Percentiles rank a stretch among this genome's conserved stretches.
Conservation (phyloP, 2,888 invertebrate species). For the Perizoma affinitatum region DNA sequence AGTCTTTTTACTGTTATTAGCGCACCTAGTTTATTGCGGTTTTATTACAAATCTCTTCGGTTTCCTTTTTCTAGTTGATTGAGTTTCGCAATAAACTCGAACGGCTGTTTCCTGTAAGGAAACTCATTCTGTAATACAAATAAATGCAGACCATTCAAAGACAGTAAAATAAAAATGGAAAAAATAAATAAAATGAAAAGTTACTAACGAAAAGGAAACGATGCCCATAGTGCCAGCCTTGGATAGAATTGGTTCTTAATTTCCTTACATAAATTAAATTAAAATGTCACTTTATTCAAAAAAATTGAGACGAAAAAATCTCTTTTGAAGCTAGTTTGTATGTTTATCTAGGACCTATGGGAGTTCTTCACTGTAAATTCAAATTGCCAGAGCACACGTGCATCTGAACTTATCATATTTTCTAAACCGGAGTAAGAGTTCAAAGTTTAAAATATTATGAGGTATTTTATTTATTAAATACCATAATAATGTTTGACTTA, state of each 20-base stretch:
- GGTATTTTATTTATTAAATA: too few species aligned
- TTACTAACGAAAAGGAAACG: slow-evolving; percentile 28
- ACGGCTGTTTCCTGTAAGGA: slow-evolving; percentile 65
- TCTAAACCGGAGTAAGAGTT: neutral
- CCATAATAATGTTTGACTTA: too few species aligned
- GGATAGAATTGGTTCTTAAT: neutral
- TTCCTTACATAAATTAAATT: too few species aligned
- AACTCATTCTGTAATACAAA: slow-evolving; percentile 44
- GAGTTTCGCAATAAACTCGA: slow-evolving; percentile 50
- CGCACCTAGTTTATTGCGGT: slow-evolving; percentile 65
- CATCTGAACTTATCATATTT: slow-evolving; percentile 16
- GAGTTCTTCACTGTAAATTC: slow-evolving; percentile 18
- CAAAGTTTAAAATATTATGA: slow-evolving; percentile 1
- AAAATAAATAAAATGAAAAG: slow-evolving; percentile 28
- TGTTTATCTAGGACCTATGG: slow-evolving; percentile 17
- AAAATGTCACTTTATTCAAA: too few species aligned
- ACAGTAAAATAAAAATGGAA: slow-evolving; percentile 14
- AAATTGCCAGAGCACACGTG: slow-evolving; percentile 16
- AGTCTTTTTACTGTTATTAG: slow-evolving; percentile 59
- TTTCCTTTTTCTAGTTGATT: slow-evolving; percentile 61
- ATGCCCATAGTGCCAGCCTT: slow-evolving; percentile 18
- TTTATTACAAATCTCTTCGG: slow-evolving; percentile 60
- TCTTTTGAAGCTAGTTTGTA: too few species aligned
- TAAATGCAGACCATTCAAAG: slow-evolving; percentile 27
- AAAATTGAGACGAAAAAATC: too few species aligned